These are phyloP conservation scores for Burhinus oedicnemus DNA, from an alignment of 2,113 vertebrate genomes.

Conservation along the genomic window DNA sequence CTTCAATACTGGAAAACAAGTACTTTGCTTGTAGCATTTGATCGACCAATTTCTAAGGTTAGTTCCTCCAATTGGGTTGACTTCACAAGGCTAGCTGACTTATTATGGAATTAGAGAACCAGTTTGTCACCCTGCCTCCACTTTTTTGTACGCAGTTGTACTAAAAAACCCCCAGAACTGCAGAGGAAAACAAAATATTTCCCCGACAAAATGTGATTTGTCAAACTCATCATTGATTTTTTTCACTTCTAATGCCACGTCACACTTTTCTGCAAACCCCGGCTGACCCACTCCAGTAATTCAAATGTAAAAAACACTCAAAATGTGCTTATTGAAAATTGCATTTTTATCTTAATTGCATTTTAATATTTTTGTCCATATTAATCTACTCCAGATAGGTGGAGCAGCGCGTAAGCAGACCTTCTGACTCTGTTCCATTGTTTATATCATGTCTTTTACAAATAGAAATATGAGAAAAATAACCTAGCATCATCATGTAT, in stretches of 20 bases:
- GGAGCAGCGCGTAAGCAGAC: background rate
- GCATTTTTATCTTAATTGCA: background rate
- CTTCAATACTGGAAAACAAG: slow-evolving; percentile 45
- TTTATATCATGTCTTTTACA: background rate
- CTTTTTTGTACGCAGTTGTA: background rate
- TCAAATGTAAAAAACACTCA: background rate
- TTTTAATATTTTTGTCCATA: background rate
- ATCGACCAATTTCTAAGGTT: slow-evolving; percentile 20
- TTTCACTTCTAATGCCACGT: background rate
- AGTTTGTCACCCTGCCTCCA: background rate
- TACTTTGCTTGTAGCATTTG: slow-evolving; percentile 46
- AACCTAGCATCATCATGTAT: background rate
- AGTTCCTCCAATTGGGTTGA: background rate
- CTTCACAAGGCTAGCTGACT: background rate
- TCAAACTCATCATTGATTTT: background rate
- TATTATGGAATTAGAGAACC: background rate
- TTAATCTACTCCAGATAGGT: background rate
- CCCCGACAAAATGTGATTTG: background rate
- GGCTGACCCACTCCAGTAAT: background rate
- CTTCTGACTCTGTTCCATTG: background rate
- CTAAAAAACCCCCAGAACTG: background rate
- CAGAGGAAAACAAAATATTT: background rate
- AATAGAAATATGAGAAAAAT: background rate
- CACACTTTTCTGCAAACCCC: background rate
- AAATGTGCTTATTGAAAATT: background rate